These are phyloP conservation scores for Xiphophorus birchmanni DNA, from an alignment of 2,797 vertebrate genomes.

Conservation along the genomic window DNA sequence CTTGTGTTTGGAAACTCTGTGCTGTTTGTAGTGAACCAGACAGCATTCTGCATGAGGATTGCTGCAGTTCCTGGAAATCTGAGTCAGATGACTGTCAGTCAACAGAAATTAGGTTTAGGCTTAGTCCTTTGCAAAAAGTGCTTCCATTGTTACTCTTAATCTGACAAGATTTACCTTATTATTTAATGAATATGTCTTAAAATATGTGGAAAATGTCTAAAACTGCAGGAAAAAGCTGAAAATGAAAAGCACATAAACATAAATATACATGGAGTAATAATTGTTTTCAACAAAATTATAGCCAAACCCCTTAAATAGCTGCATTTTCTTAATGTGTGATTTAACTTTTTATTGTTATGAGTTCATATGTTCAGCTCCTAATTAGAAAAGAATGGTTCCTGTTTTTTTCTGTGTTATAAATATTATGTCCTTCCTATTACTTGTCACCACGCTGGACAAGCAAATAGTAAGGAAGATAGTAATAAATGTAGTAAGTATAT, in stretches of 20 bases:
- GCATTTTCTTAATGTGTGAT: not conserved
- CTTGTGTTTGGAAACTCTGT: conserved; percentile 7
- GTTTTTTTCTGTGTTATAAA: not conserved
- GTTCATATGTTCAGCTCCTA: not conserved
- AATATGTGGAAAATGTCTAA: not conserved
- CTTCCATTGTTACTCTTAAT: conserved; percentile 13
- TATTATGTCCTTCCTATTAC: not conserved
- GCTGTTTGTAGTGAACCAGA: not conserved
- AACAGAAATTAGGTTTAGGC: not conserved
- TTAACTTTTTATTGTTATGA: not conserved
- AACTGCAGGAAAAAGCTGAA: not conserved
- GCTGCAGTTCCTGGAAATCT: conserved; percentile 36
- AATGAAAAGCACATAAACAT: not conserved
- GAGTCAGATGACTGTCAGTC: conserved; percentile 35
- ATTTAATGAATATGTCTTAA: not conserved
- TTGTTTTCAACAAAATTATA: not conserved
- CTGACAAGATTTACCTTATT: not conserved
- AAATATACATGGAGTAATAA: not conserved
- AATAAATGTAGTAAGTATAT: not conserved
- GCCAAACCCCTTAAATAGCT: not conserved
- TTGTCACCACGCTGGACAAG: not conserved
- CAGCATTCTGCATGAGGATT: not conserved
- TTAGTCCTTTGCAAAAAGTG: conserved; percentile 4
- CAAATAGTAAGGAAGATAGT: not conserved
- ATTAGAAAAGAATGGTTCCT: not conserved